Base-by-base conservation (phyloP, 1,140 invertebrate species). In the Asobara japonica region DNA sequence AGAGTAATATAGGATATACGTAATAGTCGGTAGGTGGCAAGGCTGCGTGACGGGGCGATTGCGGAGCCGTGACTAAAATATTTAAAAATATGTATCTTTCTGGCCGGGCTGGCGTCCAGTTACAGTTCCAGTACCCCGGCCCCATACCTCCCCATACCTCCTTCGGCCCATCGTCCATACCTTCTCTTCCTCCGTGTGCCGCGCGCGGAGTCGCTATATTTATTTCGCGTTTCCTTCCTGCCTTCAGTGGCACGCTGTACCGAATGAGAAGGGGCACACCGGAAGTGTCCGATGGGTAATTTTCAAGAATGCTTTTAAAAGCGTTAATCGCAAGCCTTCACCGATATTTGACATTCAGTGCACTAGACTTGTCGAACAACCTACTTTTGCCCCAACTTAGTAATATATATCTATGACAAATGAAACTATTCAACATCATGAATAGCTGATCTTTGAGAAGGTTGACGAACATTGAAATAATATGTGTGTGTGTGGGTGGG, bases 51-150 rank as follows among this genome's bases (percentile, higher is more conserved):
- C 86, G 86, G 84, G 84, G 83, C 84, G 83, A 87, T 87, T 85
- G 86, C 84, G 78, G 78, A 87, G 74, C 84, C 86, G 86, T 87
- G 86, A 87, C 86, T 87, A 87, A 87, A 87, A 87, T 87, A 87
- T 87, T 87, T 87, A 87, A 87, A 87, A 87, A 87, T 87, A 87
- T 87, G 86, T 87, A 87, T 87, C 86, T 87, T 87, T 87, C 85
- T 87, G 85, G 83, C 83, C 84, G 83, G 84, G 84, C 85, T 86
- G 80, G 81, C 83, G 84, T 86, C 84, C 86, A 87, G 84, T 86
- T 86, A 82, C 82, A 85, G 83, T 87, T 86, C 82, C 83, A 84
- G 80, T 83, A 76, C 76, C 79, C 74, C 74, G 74, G 69, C 41
- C 51, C 48, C n/a, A n/a, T n/a, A n/a, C 18, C 62, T 74, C 74